Evolutionary conservation across 2,113 vertebrate genomes (phyloP), one percentile per base, ranked within the genome.

Genomic region (Poeciliopsis retropinna): DNA sequence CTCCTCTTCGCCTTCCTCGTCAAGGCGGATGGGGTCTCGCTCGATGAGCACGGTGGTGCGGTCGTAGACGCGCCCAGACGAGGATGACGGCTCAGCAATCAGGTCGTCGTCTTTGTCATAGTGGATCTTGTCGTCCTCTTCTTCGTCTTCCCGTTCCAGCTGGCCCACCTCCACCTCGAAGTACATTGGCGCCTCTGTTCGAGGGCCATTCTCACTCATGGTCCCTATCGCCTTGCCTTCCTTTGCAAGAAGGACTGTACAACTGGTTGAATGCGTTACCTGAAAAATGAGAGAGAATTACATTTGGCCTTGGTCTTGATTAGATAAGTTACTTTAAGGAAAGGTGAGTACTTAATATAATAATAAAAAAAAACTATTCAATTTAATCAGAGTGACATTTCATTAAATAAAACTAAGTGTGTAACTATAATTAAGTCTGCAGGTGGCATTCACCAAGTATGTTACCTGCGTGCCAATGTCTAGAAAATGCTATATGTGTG

Each of bases 1-100:
- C 63, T 98, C 97, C 61, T 95, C 95, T 72, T 95, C 94, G 0
- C 94, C 95, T 66, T 96, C 95, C 62, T 95, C 95, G 32, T 95
- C 94, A 85, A 99, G 88, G 7, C 95, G 94, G 13, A 96, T 95
- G 41, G 96, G 96, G 91, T 99, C 98, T 83, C 98, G 96, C 89
- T 99, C 98, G 15, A 99, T 99, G 0, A 99, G 97, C 69, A 99
- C 98, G 0, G 98, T 99, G 8, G 98, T 99, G 87, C 97, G 96
- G 89, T 99, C 98, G 10, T 98, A 99, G 3, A 99, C 94, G 0
- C 95, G 96, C 78, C 95, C 94, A 0, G 96, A 92, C 1, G 97
- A 95, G 19, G 97, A 95, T 0, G 96, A 94, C 1, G 96, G 95
- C 7, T 95, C 94, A 12, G 96, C 91, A 60, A 96, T 94, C 85